phyloP scores from a whole-genome alignment of 2,888 invertebrate species.

The Calliphora vomitoria region DNA sequence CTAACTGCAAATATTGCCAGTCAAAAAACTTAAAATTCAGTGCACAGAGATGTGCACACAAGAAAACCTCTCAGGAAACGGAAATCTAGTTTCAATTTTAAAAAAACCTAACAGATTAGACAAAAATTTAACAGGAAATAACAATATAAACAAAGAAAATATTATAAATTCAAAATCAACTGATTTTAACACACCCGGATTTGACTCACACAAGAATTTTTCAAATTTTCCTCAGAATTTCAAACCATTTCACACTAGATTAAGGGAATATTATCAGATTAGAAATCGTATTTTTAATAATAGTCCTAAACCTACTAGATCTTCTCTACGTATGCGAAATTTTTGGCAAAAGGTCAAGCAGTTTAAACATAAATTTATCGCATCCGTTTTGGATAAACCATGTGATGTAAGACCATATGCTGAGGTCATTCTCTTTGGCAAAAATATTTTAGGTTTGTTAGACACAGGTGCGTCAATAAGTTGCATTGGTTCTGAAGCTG shows the following conservation, averaged over 20 bases:
- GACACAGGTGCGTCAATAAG: conserved; percentile 60
- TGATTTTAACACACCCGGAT: not conserved
- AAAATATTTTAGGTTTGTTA: conserved; percentile 46
- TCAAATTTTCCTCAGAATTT: not conserved
- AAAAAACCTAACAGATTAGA: not conserved
- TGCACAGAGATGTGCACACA: too few relatives aligned
- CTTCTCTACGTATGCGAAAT: conserved; percentile 11
- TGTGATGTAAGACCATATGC: conserved; percentile 63
- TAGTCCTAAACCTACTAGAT: not conserved
- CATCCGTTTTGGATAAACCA: conserved; percentile 26
- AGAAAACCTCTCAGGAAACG: not conserved
- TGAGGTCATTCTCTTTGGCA: conserved; percentile 45
- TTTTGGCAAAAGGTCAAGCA: conserved; percentile 47
- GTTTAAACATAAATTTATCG: conserved; percentile 14
- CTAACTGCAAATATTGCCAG: too few relatives aligned
- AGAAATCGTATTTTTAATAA: not conserved
- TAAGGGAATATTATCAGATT: conserved; percentile 12
- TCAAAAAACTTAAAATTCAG: too few relatives aligned
- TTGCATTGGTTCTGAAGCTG: conserved; percentile 54
- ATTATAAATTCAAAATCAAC: not conserved
- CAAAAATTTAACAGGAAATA: too few relatives aligned
- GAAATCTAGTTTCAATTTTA: not conserved
- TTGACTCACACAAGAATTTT: conserved; percentile 1
- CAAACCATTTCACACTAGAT: conserved; percentile 25
- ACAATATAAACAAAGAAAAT: not conserved